Evolutionary conservation across 1,140 invertebrate genomes (phyloP).

Genomic region (Drosophila carrolli): DNA sequence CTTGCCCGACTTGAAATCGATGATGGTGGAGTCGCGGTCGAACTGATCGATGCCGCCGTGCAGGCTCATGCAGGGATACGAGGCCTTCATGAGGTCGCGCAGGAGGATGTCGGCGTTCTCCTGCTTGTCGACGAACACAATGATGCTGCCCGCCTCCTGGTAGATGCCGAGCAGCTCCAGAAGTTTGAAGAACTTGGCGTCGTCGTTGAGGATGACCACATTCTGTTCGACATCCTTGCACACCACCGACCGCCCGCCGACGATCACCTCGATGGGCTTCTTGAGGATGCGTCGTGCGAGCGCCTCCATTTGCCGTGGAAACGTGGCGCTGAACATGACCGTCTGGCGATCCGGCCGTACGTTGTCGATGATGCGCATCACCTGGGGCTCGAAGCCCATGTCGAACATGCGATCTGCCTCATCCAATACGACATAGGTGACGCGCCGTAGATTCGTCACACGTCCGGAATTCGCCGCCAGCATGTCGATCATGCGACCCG

Average conservation of each 20-base stretch:
- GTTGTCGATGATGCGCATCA: conserved; percentile 99
- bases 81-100: conserved; percentile 98
- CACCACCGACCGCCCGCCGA: conserved; percentile 98
- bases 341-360: conserved; percentile 98
- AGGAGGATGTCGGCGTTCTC: conserved; percentile 98
- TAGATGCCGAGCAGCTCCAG: conserved; percentile 97
- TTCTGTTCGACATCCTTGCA: conserved; percentile 99
- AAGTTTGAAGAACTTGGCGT: conserved; percentile 99
- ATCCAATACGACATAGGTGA: conserved; percentile 99
- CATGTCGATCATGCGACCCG: conserved; percentile 99
- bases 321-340: conserved; percentile 99
- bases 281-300: conserved; percentile 96
- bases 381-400: conserved; percentile 99
- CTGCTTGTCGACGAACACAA: conserved; percentile 99
- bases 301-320: conserved; percentile 99
- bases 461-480: conserved; percentile 98
- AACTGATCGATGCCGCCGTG: conserved; percentile 99
- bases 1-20: conserved; percentile 98
- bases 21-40: conserved; percentile 98
- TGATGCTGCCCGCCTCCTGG: conserved; percentile 96
- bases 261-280: conserved; percentile 98
- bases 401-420: conserved; percentile 99
- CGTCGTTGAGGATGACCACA: conserved; percentile 97
- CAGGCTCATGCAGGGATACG: conserved; percentile 97
- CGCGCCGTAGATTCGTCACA: conserved; percentile 97